These are phyloP conservation scores for Calyptomena viridis DNA, from an alignment of 2,113 vertebrate species.

Conservation along the genomic window DNA sequence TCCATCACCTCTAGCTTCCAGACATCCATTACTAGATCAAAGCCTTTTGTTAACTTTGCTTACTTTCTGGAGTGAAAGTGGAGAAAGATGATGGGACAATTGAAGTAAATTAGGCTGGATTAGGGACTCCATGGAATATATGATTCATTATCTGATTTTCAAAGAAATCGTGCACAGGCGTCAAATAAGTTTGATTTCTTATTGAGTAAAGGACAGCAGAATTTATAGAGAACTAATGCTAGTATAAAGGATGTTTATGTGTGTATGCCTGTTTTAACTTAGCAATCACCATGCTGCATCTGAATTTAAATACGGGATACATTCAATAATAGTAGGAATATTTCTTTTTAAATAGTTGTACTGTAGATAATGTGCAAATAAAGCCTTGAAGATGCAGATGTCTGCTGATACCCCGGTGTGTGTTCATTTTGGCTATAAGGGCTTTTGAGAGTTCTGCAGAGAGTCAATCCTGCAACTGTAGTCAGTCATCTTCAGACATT, in stretches of 20 bases:
- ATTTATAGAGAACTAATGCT: neutral
- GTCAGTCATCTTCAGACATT: neutral
- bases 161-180: neutral
- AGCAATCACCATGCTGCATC: neutral
- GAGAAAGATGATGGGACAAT: neutral
- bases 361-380: neutral
- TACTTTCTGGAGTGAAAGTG: neutral
- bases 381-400: neutral
- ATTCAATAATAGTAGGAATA: neutral
- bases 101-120: neutral
- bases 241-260: neutral
- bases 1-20: neutral
- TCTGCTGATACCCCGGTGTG: rapidly evolving
- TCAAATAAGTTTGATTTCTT: neutral
- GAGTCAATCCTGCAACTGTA: neutral
- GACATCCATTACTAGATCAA: neutral
- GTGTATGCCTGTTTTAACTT: neutral
- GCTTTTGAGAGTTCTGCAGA: neutral
- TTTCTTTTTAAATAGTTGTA: neutral
- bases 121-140: neutral
- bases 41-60: neutral
- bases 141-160: neutral
- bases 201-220: neutral
- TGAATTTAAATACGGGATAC: neutral
- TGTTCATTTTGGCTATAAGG: neutral